Conservation (phyloP, 1,140 invertebrate species). For the Protaetia brevitarsis region DNA sequence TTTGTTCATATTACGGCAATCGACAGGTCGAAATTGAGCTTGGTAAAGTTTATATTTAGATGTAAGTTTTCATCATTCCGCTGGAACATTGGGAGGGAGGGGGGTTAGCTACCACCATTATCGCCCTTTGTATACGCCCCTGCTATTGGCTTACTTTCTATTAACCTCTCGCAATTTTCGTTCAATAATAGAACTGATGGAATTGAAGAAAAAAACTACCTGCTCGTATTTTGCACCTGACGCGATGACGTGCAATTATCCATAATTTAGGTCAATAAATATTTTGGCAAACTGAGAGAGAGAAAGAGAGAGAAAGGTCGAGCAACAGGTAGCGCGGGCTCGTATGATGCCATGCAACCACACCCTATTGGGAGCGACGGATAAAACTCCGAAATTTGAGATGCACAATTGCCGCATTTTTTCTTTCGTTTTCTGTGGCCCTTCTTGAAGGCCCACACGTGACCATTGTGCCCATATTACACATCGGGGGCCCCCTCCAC, state of each 20-base stretch:
- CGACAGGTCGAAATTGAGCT: too few species aligned
- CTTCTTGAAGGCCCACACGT: background rate
- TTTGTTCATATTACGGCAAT: too few species aligned
- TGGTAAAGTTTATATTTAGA: too few species aligned
- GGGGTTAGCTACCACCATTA: too few species aligned
- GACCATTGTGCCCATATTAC: background rate
- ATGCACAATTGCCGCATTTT: background rate
- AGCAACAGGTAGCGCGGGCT: background rate
- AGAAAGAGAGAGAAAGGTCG: too few species aligned
- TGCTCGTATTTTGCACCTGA: background rate
- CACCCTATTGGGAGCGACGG: background rate
- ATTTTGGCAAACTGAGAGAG: slow-evolving; percentile 12
- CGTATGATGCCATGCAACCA: background rate
- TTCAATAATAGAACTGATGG: too few species aligned
- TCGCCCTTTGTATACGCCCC: too few species aligned
- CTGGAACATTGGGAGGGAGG: too few species aligned
- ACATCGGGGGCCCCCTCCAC: slow-evolving; percentile 14
- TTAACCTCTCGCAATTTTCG: too few species aligned
- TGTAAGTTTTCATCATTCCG: too few species aligned
- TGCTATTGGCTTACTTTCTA: too few species aligned
- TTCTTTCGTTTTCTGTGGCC: background rate
- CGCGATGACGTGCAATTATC: background rate
- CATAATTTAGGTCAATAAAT: background rate
- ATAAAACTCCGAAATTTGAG: background rate
- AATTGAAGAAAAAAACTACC: background rate